phyloP scores from a whole-genome alignment of 2,888 invertebrate species.

The Pasiphila rectangulata region DNA sequence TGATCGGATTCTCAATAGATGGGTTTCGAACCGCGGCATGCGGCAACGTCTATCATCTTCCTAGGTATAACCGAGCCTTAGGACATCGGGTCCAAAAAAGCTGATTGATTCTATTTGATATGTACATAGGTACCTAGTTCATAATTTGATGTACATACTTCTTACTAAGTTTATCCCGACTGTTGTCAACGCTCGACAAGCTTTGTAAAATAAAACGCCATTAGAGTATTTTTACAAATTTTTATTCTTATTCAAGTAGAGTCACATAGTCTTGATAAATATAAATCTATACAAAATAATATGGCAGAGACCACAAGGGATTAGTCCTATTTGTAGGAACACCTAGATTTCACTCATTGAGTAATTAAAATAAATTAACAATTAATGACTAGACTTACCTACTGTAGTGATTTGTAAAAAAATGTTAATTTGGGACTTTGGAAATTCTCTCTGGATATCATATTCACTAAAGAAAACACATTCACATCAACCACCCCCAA shows the following conservation, averaged over 20 bases:
- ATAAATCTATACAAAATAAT: slow-evolving; percentile 57
- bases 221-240: slow-evolving; percentile 38
- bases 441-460: slow-evolving; percentile 62
- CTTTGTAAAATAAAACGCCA: slow-evolving; percentile 36
- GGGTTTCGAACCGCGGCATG: too few relatives aligned
- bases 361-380: slow-evolving; percentile 69
- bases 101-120: too few relatives aligned
- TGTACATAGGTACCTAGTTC: background rate
- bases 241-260: slow-evolving; percentile 63
- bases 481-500: slow-evolving; percentile 63
- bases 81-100: too few relatives aligned
- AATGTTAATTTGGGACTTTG: slow-evolving; percentile 67
- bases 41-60: too few relatives aligned
- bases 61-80: too few relatives aligned
- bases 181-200: too few relatives aligned
- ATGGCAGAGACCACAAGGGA: slow-evolving; percentile 63
- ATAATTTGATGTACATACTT: too few relatives aligned
- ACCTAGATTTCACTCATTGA: slow-evolving; percentile 53
- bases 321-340: slow-evolving; percentile 70
- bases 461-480: slow-evolving; percentile 59
- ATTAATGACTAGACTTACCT: slow-evolving; percentile 75
- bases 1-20: too few relatives aligned
- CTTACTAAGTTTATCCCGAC: too few relatives aligned
- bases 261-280: slow-evolving; percentile 67
- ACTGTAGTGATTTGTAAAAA: slow-evolving; percentile 58